phyloP scores from a whole-genome alignment of 2,113 vertebrate species.

The Noturus placidus region DNA sequence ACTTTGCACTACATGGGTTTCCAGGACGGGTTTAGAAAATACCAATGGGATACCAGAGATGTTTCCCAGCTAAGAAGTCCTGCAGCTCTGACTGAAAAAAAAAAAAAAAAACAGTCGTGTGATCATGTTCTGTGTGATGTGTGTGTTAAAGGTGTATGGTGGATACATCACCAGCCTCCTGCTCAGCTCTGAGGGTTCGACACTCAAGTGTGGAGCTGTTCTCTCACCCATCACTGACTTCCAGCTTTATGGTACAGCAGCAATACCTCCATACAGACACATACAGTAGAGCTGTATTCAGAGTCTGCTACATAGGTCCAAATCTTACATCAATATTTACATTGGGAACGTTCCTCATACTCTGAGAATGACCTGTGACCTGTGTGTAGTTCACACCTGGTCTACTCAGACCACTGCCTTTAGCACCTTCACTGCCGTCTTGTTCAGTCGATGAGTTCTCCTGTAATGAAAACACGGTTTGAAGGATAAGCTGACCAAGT shows the following conservation, averaged over 20 bases:
- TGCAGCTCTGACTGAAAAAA: not conserved
- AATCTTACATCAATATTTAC: not conserved
- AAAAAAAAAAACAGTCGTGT: not conserved
- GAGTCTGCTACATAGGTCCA: not conserved
- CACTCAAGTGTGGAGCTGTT: slow-evolving; percentile 84
- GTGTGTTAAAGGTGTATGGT: slow-evolving; percentile 80
- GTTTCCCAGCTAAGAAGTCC: not conserved
- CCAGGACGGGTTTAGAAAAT: not conserved
- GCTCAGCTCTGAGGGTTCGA: slow-evolving; percentile 80
- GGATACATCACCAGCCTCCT: slow-evolving; percentile 88
- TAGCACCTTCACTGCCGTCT: too few species aligned
- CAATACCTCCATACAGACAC: not conserved
- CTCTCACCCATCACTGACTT: slow-evolving; percentile 94
- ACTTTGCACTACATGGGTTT: not conserved
- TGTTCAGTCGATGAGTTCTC: not conserved
- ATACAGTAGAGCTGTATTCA: not conserved
- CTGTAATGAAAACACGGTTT: not conserved
- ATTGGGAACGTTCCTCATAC: not conserved
- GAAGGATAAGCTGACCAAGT: not conserved
- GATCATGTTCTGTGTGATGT: not conserved
- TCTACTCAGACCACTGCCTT: not conserved
- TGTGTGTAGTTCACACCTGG: not conserved
- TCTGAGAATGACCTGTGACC: not conserved
- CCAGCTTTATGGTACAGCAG: slow-evolving; percentile 82
- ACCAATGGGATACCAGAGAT: not conserved